These are phyloP conservation scores for Elachura formosa DNA, from an alignment of 2,113 vertebrate genomes.

Conservation along the genomic window DNA sequence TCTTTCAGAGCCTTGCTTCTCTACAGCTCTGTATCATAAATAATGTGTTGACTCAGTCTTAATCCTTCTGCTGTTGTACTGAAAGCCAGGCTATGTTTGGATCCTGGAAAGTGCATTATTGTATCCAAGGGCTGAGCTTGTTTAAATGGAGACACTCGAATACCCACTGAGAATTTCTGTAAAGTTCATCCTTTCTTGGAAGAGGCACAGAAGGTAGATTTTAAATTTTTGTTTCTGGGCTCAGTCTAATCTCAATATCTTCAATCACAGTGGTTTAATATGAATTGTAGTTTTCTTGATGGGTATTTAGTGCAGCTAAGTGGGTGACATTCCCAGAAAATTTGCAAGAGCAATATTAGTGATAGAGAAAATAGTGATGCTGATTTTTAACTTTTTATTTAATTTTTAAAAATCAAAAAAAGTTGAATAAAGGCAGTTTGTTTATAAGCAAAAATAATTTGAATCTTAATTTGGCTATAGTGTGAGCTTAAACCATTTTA, in stretches of 20 bases:
- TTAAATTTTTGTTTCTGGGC: not conserved
- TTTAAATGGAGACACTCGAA: constrained; percentile 57
- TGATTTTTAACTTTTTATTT: not conserved
- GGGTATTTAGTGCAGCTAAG: not conserved
- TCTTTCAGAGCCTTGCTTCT: constrained; percentile 59
- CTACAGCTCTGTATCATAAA: constrained; percentile 42
- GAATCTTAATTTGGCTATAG: not conserved
- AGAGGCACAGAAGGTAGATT: not conserved
- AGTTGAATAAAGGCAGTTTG: rapidly evolving
- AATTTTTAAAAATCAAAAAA: not conserved
- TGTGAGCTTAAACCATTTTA: not conserved
- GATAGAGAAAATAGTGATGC: too few relatives aligned
- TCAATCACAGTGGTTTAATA: not conserved
- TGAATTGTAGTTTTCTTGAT: not conserved
- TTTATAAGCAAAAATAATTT: not conserved
- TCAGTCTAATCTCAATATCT: not conserved
- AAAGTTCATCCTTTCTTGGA: not conserved
- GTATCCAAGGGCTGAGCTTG: constrained; percentile 63
- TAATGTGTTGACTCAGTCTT: constrained; percentile 69
- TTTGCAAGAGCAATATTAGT: too few relatives aligned
- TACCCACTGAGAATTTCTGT: constrained; percentile 56
- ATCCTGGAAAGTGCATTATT: constrained; percentile 66
- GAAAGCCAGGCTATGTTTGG: constrained; percentile 62
- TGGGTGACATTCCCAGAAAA: not conserved
- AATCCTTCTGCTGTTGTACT: constrained; percentile 64